A percentile compares a stretch with the other conserved stretches of the same genome.
Conservation (phyloP, 2,888 invertebrate species). For the Eristalis pertinax region DNA sequence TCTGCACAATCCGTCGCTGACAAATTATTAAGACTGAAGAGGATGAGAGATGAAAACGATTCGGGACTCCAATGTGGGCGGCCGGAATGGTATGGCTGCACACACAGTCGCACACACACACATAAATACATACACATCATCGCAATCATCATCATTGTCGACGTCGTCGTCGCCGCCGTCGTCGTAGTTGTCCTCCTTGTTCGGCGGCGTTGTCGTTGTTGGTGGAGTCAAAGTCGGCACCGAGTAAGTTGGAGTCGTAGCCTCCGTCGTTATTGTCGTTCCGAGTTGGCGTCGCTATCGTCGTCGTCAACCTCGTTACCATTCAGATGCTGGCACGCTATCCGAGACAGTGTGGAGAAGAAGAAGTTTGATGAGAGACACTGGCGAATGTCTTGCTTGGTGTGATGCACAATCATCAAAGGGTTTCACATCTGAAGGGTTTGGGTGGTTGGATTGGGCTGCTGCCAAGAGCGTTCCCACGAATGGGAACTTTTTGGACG, state of each 20-base stretch:
- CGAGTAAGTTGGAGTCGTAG: constrained; percentile 52
- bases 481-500: not conserved
- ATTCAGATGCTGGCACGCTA: constrained; percentile 55
- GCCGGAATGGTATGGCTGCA: constrained; percentile 21
- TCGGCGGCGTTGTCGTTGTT: not conserved
- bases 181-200: not conserved
- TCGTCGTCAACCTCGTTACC: constrained; percentile 59
- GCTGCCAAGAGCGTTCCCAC: not conserved
- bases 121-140: constrained; percentile 46
- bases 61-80: constrained; percentile 47
- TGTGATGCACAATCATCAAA: constrained; percentile 27
- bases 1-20: constrained; percentile 75
- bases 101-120: not conserved
- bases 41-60: constrained; percentile 74
- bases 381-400: constrained; percentile 8
- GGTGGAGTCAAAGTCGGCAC: constrained; percentile 44
- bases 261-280: constrained; percentile 57
- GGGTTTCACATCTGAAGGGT: constrained; percentile 7
- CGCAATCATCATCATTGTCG: constrained; percentile 34
- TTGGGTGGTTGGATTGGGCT: constrained; percentile 1
- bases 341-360: constrained; percentile 57
- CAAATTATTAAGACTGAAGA: constrained; percentile 73
- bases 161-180: constrained; percentile 3
- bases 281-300: constrained; percentile 24
- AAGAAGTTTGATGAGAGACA: constrained; percentile 39